Base-by-base conservation (phyloP, 2,797 vertebrate genomes). In the Anguilla obscura region DNA sequence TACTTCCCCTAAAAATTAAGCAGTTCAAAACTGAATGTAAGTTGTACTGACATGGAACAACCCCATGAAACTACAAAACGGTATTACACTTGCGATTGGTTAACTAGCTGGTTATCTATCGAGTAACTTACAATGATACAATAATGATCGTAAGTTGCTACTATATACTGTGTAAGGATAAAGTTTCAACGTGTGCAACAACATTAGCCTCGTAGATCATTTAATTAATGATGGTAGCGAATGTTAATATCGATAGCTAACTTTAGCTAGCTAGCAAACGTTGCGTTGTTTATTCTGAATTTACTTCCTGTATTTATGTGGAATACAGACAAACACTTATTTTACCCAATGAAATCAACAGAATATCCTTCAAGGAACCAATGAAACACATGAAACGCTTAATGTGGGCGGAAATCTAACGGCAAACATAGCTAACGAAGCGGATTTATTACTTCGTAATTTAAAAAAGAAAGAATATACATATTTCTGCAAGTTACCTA, bases 281-380 rank as follows among this genome's bases (percentile, higher is more conserved):
- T 16, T 66, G 36, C 66, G 50, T 56, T 7, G 83, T 58, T 56
- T 48, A 21, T 76, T 54, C 45, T 3, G 0, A 12, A 63, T 85
- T 88, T 50, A 80, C 69, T 76, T 88, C 87, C 84, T 2, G 54
- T 21, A 80, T 7, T n/a, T 10, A 7, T 30, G 27, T 16, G 9
- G 3, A 40, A 48, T 6, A 18, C 10, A 1, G n/a, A 86, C 9
- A 69, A 10, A 18, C 21, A 33, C n/a, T 8, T 14, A 10, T 27
- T 74, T 33, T 30, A 52, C 18, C 85, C 66, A 86, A 86, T 86
- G 33, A 10, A 27, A 86, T 76, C 7, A 30, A 36, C 40, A 84
- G 50, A 12, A 14, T 27, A 8, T 0, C 10, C 27, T 56, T 84
- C 52, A 84, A 14, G 12, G n/a, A 84, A 54, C 82, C 82, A 56